These are phyloP conservation scores for Pseudochromis fuscus DNA, from an alignment of 2,797 vertebrate genomes.

Conservation along the genomic window DNA sequence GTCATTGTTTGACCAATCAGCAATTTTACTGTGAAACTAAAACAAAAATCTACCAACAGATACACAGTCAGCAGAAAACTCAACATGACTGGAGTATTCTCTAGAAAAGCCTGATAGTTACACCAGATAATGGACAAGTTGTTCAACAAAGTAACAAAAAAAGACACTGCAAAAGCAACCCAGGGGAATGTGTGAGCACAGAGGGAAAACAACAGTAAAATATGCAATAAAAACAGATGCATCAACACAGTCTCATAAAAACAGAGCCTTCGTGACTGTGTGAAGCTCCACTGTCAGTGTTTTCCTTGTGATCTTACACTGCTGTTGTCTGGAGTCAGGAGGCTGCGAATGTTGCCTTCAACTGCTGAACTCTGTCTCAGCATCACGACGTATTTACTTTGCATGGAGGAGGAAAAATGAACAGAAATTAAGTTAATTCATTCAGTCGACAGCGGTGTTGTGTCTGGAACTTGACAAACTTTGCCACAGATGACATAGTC, in stretches of 20 bases:
- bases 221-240: background rate
- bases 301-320: background rate
- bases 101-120: background rate
- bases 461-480: conserved; percentile 4
- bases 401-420: background rate
- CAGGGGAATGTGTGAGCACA: background rate
- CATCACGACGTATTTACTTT: conserved; percentile 17
- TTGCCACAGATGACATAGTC: conserved; percentile 15
- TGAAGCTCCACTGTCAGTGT: conserved; percentile 1
- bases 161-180: background rate
- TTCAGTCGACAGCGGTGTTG: conserved; percentile 12
- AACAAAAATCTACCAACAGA: too few species aligned
- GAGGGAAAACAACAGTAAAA: background rate
- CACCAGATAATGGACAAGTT: background rate
- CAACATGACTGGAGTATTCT: too few species aligned
- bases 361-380: background rate
- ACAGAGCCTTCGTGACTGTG: background rate
- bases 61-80: too few species aligned
- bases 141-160: background rate
- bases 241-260: background rate
- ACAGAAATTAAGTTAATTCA: conserved; percentile 12
- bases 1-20: too few species aligned
- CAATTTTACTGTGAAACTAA: too few species aligned
- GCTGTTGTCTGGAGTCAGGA: conserved; percentile 8
- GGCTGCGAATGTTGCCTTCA: conserved; percentile 16